These are phyloP conservation scores for Styela clava DNA, from an alignment of 23 tunicate species.

Conservation along the genomic window DNA sequence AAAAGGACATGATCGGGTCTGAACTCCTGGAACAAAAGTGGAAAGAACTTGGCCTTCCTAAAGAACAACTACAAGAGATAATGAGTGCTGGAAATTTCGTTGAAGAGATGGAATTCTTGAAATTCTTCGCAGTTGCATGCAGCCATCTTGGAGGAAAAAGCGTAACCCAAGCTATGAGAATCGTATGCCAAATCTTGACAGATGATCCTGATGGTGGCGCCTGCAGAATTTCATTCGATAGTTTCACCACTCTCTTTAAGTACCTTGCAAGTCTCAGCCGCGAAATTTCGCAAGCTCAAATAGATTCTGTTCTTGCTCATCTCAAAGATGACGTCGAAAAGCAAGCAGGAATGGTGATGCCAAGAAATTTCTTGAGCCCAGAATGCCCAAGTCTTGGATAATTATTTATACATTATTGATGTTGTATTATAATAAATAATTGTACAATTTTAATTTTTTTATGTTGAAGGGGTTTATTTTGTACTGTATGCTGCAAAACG, in stretches of 20 bases:
- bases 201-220: slow-evolving; percentile 76
- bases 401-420: neutral
- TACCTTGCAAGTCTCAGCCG: slow-evolving; percentile 80
- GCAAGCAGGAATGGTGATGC: slow-evolving; percentile 95
- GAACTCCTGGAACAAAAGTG: slow-evolving; percentile 50
- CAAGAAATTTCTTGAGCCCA: slow-evolving; percentile 78
- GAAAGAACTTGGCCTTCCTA: slow-evolving; percentile 84
- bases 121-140: slow-evolving; percentile 91
- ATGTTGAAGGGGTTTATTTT: neutral
- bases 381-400: slow-evolving; percentile 75
- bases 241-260: slow-evolving; percentile 63
- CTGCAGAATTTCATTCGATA: slow-evolving; percentile 57
- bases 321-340: slow-evolving; percentile 80
- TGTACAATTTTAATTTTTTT: neutral
- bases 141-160: slow-evolving; percentile 82
- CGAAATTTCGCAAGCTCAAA: slow-evolving; percentile 61
- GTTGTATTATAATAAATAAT: neutral
- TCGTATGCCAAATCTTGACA: slow-evolving; percentile 74
- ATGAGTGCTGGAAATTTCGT: slow-evolving; percentile 73
- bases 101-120: slow-evolving; percentile 67
- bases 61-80: slow-evolving; percentile 72
- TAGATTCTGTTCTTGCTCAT: slow-evolving; percentile 57
- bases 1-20: slow-evolving; percentile 30
- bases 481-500: neutral
- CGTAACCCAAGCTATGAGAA: slow-evolving; percentile 77